Evolutionary conservation across 1,140 invertebrate species (phyloP).

Genomic region (Formica exsecta): DNA sequence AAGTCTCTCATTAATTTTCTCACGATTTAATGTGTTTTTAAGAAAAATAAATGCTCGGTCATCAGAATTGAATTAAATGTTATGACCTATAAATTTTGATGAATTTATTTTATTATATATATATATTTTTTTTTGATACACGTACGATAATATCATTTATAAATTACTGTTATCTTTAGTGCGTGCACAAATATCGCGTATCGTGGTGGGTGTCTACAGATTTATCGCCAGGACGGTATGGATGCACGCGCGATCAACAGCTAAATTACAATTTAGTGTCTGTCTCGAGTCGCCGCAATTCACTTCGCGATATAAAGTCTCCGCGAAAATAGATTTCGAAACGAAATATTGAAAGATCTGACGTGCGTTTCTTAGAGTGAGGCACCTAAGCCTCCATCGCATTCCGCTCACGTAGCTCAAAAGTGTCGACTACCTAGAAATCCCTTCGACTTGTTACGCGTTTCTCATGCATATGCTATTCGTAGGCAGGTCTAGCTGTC

Average conservation of each 20-base stretch:
- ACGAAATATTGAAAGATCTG: constrained; percentile 16
- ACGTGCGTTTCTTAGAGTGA: not conserved
- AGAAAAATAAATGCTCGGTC: constrained; percentile 7
- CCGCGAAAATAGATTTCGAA: constrained; percentile 35
- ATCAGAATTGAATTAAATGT: not conserved
- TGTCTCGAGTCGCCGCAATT: constrained; percentile 28
- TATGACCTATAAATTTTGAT: not conserved
- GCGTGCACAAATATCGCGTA: constrained; percentile 31
- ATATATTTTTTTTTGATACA: not conserved
- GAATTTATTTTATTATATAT: not conserved
- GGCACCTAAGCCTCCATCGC: not conserved
- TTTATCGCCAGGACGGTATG: constrained; percentile 38
- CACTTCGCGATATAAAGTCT: constrained; percentile 26
- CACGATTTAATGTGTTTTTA: not conserved
- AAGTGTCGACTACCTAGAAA: constrained; percentile 58
- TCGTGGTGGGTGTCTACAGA: constrained; percentile 49
- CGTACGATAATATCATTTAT: constrained; percentile 16
- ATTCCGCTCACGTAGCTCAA: constrained; percentile 51
- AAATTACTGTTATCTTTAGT: constrained; percentile 39
- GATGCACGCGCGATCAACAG: constrained; percentile 20
- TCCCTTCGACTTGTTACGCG: constrained; percentile 51
- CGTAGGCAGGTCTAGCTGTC: not conserved
- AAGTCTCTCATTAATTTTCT: not conserved
- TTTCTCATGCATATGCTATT: constrained; percentile 49
- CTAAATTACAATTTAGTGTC: constrained; percentile 52